Conservation (phyloP, 2,888 invertebrate genomes). For the Heterodera filipjevi region DNA sequence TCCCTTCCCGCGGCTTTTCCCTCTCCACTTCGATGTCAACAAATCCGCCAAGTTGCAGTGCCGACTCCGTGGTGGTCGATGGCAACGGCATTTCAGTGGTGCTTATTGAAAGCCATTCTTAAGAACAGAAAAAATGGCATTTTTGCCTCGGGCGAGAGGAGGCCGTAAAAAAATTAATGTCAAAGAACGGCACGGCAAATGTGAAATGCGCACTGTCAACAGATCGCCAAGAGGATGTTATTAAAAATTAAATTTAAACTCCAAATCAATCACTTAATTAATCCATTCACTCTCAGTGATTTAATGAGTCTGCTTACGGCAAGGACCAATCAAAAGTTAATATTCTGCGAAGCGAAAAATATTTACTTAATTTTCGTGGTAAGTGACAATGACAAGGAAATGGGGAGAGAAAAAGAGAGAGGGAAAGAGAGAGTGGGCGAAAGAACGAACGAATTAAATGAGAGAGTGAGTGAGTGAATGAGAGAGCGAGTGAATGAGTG, state of each 20-base stretch:
- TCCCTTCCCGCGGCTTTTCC: neutral
- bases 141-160: neutral
- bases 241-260: too few species aligned
- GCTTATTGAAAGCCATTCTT: neutral
- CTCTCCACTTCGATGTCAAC: slow-evolving; percentile 6
- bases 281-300: too few species aligned
- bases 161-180: neutral
- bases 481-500: neutral
- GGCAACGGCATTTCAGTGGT: neutral
- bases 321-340: neutral
- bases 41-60: slow-evolving; percentile 4
- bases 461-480: neutral
- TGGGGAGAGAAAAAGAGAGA: neutral
- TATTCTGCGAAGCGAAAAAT: neutral
- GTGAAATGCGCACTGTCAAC: neutral
- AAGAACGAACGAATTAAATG: neutral
- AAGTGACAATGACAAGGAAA: neutral
- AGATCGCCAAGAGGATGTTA: neutral
- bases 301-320: neutral
- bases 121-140: neutral
- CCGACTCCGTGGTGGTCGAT: neutral
- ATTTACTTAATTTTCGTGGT: too few species aligned
- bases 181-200: slow-evolving; percentile 3
- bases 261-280: too few species aligned
- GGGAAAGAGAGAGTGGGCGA: neutral